Evolutionary conservation across 2,888 invertebrate genomes (phyloP).

Genomic region (Phymatocera aterrima): DNA sequence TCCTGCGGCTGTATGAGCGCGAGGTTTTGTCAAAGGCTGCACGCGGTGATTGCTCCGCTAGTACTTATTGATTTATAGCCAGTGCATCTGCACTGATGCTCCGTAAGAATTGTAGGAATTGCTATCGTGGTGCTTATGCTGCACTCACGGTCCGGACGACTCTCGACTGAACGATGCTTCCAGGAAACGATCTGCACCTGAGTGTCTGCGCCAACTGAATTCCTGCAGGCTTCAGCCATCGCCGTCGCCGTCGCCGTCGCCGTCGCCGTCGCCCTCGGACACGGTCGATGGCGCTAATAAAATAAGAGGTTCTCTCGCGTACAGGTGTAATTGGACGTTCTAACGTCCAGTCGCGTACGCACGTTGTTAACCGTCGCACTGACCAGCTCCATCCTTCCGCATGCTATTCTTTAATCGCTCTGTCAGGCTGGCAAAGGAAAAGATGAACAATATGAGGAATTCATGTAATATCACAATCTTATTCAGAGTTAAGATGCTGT

Average conservation of each 20-base stretch:
- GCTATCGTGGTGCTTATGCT: background rate
- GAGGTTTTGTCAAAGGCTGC: conserved; percentile 40
- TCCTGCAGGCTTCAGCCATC: conserved; percentile 32
- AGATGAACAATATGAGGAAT: background rate
- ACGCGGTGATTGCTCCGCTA: conserved; percentile 32
- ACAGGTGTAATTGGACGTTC: conserved; percentile 41
- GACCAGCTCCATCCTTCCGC: conserved; percentile 13
- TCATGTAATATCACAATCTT: background rate
- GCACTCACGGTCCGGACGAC: conserved; percentile 8
- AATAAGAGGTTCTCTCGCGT: conserved; percentile 36
- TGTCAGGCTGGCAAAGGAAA: background rate
- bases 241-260: conserved; percentile 24
- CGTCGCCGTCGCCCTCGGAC: conserved; percentile 35
- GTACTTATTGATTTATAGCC: conserved; percentile 42
- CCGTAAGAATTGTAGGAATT: conserved; percentile 21
- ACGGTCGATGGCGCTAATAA: conserved; percentile 32
- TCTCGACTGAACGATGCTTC: conserved; percentile 32
- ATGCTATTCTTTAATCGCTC: background rate
- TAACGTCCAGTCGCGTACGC: conserved; percentile 15
- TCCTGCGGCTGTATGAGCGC: conserved; percentile 4
- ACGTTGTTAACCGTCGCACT: background rate
- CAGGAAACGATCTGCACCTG: conserved; percentile 32
- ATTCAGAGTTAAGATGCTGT: background rate
- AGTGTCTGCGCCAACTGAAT: conserved; percentile 33
- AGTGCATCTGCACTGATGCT: conserved; percentile 17